Evolutionary conservation across 2,888 invertebrate species (phyloP).

Genomic region (Rhingia campestris): DNA sequence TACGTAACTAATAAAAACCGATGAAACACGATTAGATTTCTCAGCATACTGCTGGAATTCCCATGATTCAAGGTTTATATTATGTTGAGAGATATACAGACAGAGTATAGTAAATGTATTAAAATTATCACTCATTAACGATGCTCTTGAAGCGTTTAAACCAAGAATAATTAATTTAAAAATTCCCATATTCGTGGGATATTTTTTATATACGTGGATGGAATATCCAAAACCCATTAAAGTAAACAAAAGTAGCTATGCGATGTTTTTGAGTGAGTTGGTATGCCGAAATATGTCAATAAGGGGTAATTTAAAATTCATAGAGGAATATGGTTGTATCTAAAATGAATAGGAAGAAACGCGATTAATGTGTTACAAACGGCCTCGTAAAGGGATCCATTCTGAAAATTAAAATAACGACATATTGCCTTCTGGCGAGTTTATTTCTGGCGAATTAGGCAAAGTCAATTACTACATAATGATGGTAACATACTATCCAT

Average conservation of each 20-base stretch:
- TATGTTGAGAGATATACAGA: constrained; percentile 21
- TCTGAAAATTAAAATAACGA: too few relatives aligned
- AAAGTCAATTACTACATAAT: too few relatives aligned
- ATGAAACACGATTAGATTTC: constrained; percentile 4
- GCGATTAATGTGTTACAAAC: too few relatives aligned
- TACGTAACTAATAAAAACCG: neutral
- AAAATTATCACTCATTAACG: constrained; percentile 2
- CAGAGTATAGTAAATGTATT: neutral
- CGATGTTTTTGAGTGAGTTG: neutral
- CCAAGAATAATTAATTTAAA: constrained; percentile 2
- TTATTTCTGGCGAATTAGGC: too few relatives aligned
- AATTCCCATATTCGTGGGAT: constrained; percentile 4
- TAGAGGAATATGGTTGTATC: too few relatives aligned
- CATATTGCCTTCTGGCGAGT: too few relatives aligned
- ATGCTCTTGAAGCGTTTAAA: constrained; percentile 5
- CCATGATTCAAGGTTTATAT: constrained; percentile 13
- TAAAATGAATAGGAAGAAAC: too few relatives aligned
- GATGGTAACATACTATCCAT: too few relatives aligned
- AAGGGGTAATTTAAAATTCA: too few relatives aligned
- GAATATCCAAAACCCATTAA: constrained; percentile 9
- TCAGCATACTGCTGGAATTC: constrained; percentile 25
- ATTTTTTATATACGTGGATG: neutral
- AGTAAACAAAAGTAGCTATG: neutral
- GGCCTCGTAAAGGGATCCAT: too few relatives aligned
- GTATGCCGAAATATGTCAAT: neutral